Conservation (phyloP, 1,140 invertebrate genomes). For the Danaus plexippus region DNA sequence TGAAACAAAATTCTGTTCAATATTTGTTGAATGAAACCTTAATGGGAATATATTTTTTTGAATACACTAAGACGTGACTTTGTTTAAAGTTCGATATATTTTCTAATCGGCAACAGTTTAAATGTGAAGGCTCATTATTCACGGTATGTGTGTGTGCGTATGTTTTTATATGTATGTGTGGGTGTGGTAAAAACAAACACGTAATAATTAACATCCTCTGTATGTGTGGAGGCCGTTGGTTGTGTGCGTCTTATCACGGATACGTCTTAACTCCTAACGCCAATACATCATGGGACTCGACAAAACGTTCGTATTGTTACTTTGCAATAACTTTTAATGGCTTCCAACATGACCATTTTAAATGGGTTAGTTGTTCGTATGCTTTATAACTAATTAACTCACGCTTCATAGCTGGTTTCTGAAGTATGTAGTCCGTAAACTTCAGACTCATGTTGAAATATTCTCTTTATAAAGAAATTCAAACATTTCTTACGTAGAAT, state of each 20-base stretch:
- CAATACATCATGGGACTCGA: conserved; percentile 34
- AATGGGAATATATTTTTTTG: conserved; percentile 1
- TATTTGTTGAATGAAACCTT: background rate
- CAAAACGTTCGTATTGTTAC: conserved; percentile 31
- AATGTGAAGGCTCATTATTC: conserved; percentile 45
- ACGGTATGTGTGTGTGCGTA: conserved; percentile 28
- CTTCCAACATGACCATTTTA: background rate
- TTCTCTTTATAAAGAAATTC: too few species aligned
- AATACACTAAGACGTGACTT: conserved; percentile 16
- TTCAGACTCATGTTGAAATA: too few species aligned
- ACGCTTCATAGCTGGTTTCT: too few species aligned
- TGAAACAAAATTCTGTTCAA: conserved; percentile 2
- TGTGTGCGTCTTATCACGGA: conserved; percentile 47
- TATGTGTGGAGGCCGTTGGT: conserved; percentile 47
- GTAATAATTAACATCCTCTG: conserved; percentile 65
- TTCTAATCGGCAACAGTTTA: conserved; percentile 45
- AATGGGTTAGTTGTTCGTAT: too few species aligned
- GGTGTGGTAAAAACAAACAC: conserved; percentile 53
- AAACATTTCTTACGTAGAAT: too few species aligned
- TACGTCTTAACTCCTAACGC: conserved; percentile 32
- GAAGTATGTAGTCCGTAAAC: too few species aligned
- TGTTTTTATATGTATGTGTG: conserved; percentile 31
- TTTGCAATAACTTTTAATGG: conserved; percentile 38
- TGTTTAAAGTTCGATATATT: conserved; percentile 36
- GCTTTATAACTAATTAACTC: too few species aligned